A percentile compares a stretch with the other conserved stretches of the same genome.
Evolutionary conservation across 2,113 vertebrate genomes (phyloP).

Genomic region (Callocephalon fimbriatum): DNA sequence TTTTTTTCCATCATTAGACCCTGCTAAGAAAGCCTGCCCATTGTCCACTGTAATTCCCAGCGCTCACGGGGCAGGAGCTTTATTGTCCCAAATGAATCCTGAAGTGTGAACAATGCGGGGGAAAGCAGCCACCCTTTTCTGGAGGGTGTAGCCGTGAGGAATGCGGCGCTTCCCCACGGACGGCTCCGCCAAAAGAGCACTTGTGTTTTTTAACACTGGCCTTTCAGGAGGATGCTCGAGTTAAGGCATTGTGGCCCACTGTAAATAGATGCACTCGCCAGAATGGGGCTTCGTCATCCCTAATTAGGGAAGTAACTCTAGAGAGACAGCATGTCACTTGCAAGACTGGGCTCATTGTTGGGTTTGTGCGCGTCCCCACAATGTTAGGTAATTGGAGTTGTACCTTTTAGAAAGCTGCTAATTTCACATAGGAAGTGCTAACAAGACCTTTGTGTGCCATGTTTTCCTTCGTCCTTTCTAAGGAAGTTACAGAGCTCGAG

Average conservation of each 20-base stretch:
- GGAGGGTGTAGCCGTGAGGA: slow-evolving; percentile 84
- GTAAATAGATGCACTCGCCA: slow-evolving; percentile 94
- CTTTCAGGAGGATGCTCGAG: slow-evolving; percentile 88
- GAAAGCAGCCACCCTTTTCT: slow-evolving; percentile 77
- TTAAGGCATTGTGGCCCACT: slow-evolving; percentile 86
- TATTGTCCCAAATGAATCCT: slow-evolving; percentile 89
- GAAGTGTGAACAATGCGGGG: slow-evolving; percentile 87
- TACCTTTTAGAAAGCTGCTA: slow-evolving; percentile 99
- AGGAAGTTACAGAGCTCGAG: slow-evolving; percentile 95
- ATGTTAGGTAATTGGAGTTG: slow-evolving; percentile 99
- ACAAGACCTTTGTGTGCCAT: slow-evolving; percentile 99
- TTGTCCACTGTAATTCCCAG: slow-evolving; percentile 91
- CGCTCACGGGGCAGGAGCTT: slow-evolving; percentile 81
- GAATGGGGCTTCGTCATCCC: slow-evolving; percentile 94
- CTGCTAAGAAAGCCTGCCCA: slow-evolving; percentile 84
- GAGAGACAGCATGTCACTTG: slow-evolving; percentile 90
- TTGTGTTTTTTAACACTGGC: slow-evolving; percentile 93
- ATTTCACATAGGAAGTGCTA: slow-evolving; percentile 99
- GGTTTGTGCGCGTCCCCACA: slow-evolving; percentile 88
- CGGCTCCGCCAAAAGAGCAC: slow-evolving; percentile 88
- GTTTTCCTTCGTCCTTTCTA: slow-evolving; percentile 97
- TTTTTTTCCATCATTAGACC: slow-evolving; percentile 90
- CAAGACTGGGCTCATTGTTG: slow-evolving; percentile 84
- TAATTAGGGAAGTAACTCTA: slow-evolving; percentile 98
- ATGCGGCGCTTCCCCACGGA: slow-evolving; percentile 83